Evolutionary conservation across 2,797 vertebrate genomes (phyloP).

Genomic region (Lagorchestes hirsutus): DNA sequence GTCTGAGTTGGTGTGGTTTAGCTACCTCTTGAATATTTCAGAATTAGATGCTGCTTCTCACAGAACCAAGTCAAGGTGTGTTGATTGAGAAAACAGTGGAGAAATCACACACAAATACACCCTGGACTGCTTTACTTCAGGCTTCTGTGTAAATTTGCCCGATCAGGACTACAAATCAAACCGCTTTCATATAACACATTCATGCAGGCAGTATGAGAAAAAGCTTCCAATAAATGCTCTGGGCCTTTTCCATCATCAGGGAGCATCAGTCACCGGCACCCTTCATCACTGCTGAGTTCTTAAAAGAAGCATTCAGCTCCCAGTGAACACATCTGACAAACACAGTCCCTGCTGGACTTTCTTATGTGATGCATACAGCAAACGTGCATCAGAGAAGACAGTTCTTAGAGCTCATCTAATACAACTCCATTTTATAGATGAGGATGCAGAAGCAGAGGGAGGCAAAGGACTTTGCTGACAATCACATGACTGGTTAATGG

Average conservation of each 20-base stretch:
- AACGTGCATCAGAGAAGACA: not conserved
- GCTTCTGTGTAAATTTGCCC: not conserved
- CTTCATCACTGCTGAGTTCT: not conserved
- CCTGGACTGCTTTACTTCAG: not conserved
- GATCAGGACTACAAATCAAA: not conserved
- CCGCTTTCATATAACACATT: not conserved
- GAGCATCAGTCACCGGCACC: not conserved
- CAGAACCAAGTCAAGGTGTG: not conserved
- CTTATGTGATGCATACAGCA: not conserved
- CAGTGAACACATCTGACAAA: not conserved
- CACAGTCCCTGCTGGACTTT: fast-evolving
- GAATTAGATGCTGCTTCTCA: too few relatives aligned
- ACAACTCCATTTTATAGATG: not conserved
- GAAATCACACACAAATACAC: not conserved
- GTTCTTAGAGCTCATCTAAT: not conserved
- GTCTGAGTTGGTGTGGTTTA: not conserved
- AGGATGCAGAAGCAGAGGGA: not conserved
- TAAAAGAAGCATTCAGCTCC: not conserved
- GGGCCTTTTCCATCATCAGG: not conserved
- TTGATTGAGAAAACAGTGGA: not conserved
- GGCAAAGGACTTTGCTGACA: not conserved
- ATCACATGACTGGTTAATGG: not conserved
- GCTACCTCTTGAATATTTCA: not conserved
- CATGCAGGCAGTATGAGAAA: fast-evolving
- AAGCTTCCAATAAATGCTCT: not conserved